These are phyloP conservation scores for Saccostrea cuccullata DNA, from an alignment of 1,140 invertebrate species.

Conservation along the genomic window DNA sequence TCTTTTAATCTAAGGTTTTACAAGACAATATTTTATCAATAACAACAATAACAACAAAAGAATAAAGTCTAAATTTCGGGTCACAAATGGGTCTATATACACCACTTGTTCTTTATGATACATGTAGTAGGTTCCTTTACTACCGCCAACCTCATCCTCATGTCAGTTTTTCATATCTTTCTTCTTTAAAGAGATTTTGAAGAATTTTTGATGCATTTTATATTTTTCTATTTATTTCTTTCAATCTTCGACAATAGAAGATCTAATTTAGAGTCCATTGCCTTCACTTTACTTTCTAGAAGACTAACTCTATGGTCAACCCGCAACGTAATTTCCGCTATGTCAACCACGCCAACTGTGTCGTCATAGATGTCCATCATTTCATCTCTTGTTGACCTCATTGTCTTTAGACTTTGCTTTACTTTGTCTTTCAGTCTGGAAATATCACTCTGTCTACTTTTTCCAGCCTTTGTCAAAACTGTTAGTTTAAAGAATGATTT, in stretches of 20 bases:
- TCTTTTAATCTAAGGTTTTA: too few relatives aligned
- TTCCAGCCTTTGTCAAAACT: not conserved
- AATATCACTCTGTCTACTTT: not conserved
- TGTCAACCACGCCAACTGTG: slow-evolving; percentile 1
- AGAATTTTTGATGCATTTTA: not conserved
- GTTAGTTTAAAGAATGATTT: slow-evolving; percentile 44
- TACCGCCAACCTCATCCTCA: too few relatives aligned
- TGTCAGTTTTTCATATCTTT: too few relatives aligned
- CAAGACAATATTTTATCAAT: too few relatives aligned
- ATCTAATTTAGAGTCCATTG: not conserved
- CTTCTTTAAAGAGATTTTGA: too few relatives aligned
- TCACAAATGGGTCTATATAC: too few relatives aligned
- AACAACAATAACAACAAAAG: too few relatives aligned
- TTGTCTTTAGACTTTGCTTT: not conserved
- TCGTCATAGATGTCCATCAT: slow-evolving; percentile 32
- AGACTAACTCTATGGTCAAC: slow-evolving; percentile 1
- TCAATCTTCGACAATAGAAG: not conserved
- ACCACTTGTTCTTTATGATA: too few relatives aligned
- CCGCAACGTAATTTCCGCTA: not conserved
- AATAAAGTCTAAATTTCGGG: too few relatives aligned
- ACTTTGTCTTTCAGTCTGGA: slow-evolving; percentile 18
- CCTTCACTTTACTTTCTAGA: not conserved
- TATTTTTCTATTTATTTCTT: not conserved
- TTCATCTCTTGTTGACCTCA: slow-evolving; percentile 1
- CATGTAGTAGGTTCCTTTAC: too few relatives aligned